Evolutionary conservation across 2,113 vertebrate species (phyloP), one percentile per base, ranked within the genome.

Genomic region (Centropus bengalensis): DNA sequence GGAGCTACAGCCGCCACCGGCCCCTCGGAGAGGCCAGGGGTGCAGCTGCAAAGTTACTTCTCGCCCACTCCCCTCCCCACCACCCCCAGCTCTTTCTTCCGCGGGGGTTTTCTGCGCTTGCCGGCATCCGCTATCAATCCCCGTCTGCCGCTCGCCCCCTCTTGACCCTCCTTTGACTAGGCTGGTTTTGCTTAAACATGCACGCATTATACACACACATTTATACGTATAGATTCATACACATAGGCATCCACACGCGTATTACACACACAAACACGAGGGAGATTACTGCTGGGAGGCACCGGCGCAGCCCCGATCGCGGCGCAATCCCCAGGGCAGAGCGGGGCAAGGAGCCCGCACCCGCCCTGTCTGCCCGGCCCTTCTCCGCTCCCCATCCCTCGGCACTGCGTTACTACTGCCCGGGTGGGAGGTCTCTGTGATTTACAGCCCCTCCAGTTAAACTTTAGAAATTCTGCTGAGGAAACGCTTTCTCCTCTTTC

Each of bases 111-210:
- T 63, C 80, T n/a, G 60, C 27, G 26, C 62, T 89, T 75, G 52
- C 58, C 93, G 88, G 83, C 93, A 94, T 40, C 68, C 14, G 30
- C 81, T 47, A 45, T 78, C 83, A 74, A 74, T 67, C 68, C 66
- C 62, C 20, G 89, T 67, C 92, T 80, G 73, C 92, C 73, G 88
- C 81, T 95, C 91, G 89, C 92, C 93, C 90, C 70, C 91, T 95
- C 94, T 87, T 68, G 87, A 95, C 91, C 80, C 77, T 88, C 88
- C 58, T 82, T 40, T 32, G 47, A 64, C 64, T 77, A 42, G 55
- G 24, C 2, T 84, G 47, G 56, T 79, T 76, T 79, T 38, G 45
- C 27, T 49, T 27, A 60, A 82, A 52, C 36, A 36, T 4, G 38
- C 51, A 44, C 36, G 6, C 58, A 9, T 21, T 26, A 56, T 9